These are phyloP conservation scores for Xestia sexstrigata DNA, from an alignment of 2,888 invertebrate species.

Conservation along the genomic window DNA sequence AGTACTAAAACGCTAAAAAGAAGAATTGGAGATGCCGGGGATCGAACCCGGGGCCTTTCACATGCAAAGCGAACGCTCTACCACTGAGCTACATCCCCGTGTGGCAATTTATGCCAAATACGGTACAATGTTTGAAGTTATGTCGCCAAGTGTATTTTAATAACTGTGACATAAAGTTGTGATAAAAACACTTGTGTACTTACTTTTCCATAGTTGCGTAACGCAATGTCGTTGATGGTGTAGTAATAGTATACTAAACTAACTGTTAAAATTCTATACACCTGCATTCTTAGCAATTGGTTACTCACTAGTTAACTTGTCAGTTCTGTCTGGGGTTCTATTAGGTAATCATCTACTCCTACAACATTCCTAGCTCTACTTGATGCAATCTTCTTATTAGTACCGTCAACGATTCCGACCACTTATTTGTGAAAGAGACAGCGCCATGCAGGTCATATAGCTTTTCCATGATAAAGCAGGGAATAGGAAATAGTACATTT, in stretches of 20 bases:
- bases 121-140: slow-evolving; percentile 4
- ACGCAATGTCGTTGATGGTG: not conserved
- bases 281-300: too few relatives aligned
- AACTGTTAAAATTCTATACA: not conserved
- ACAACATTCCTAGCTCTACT: not conserved
- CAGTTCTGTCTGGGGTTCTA: not conserved
- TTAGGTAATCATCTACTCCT: not conserved
- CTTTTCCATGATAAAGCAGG: not conserved
- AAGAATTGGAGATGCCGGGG: slow-evolving; percentile 96
- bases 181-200: slow-evolving; percentile 17
- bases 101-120: not conserved
- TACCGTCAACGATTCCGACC: not conserved
- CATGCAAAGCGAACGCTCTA: slow-evolving; percentile 99
- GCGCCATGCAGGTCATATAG: not conserved
- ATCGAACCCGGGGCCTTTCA: slow-evolving; percentile 99
- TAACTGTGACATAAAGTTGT: not conserved
- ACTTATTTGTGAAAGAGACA: not conserved
- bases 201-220: not conserved
- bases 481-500: not conserved
- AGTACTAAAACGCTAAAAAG: too few relatives aligned
- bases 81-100: slow-evolving; percentile 98
- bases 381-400: not conserved
- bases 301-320: not conserved
- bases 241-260: not conserved
- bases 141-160: not conserved